Evolutionary conservation across 2,888 invertebrate genomes (phyloP), one percentile per base, ranked within the genome.

Genomic region (Nysson spinosus): DNA sequence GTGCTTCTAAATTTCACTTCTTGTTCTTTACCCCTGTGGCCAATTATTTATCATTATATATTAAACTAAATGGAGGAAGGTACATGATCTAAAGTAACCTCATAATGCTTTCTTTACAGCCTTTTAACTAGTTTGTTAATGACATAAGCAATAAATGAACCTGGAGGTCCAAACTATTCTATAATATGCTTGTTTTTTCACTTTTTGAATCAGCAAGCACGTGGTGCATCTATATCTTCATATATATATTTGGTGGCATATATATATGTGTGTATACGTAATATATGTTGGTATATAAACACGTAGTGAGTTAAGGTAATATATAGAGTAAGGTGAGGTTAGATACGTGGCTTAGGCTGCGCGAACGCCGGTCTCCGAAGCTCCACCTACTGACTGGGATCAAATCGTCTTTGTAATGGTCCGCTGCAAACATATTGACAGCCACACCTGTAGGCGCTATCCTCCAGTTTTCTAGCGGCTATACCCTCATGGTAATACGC

Each of bases 291-390:
- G 79, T 81, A 83, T 81, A 83, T 83, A 84, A 83, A 85, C 83
- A 85, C 82, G 84, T 84, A 85, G 85, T 84, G 85, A 85, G 81
- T 84, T 84, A 85, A 83, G 83, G 83, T 85, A 85, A 84, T 86
- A 85, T 85, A 87, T 85, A 87, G 85, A 86, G 85, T 81, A 87
- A 86, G 86, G 85, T 86, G 85, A 86, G 84, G 85, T 86, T 86
- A 87, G 87, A 87, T 87, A 87, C 87, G 87, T 87, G 87, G 87
- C 86, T 87, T 86, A 83, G 83, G 85, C 86, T 85, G 87, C 85
- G 83, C 84, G 79, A 83, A 80, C 83, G 85, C 84, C 84, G 84
- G 81, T 85, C 84, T 84, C 82, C 85, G 75, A 79, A 85, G 84
- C 86, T 87, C 87, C 87, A 87, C 87, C 87, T 87, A 87, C 81